Base-by-base conservation (phyloP, 1,140 invertebrate genomes). In the Carposina sasakii region DNA sequence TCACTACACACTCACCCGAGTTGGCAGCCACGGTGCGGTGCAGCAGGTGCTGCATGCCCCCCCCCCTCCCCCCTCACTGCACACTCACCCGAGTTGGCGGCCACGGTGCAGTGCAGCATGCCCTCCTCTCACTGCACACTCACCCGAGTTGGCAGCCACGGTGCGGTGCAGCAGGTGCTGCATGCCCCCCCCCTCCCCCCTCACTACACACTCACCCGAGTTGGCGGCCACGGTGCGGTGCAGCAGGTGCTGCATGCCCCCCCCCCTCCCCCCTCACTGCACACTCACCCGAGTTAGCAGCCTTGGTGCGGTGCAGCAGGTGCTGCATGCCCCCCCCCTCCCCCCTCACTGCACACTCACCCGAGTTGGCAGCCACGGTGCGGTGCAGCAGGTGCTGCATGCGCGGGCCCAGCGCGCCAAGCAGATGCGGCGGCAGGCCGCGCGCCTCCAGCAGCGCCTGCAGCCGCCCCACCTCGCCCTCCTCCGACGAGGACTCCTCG, bases 301-400 rank as follows among this genome's bases (percentile, higher is more conserved):
- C 94, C 89, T 98, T 97, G 51, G 95, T 97, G 46, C 96, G 87
- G 73, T 98, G 96, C 31, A 99, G 86, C 17, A 99, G 87, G 78
- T 99, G 97, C 68, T 99, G 98, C 96, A 99, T 98, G 30, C 98
- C 89, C 26, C 97, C 95, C 4, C 96, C 97, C n/a, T n/a, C n/a
- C n/a, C n/a, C n/a, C n/a, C n/a, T n/a, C n/a, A n/a, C n/a, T n/a
- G 24, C 5, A 12, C 24, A 44, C 43, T 23, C 55, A 93, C 92
- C 92, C 30, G 91, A 93, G 71, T 90, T 93, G 17, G 91, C 91
- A 5, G 93, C 94, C 89, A 98, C 97, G 51, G 95, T 97, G 46
- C 96, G 87, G 73, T 98, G 96, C 31, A 99, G 86, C 17, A 99
- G 87, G 78, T 99, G 97, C 68, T 99, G 98, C 96, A 99, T 98